A percentile compares a stretch with the other conserved stretches of the same genome.
These are phyloP conservation scores for Megalurothrips usitatus DNA, from an alignment of 2,888 invertebrate species.

Conservation along the genomic window DNA sequence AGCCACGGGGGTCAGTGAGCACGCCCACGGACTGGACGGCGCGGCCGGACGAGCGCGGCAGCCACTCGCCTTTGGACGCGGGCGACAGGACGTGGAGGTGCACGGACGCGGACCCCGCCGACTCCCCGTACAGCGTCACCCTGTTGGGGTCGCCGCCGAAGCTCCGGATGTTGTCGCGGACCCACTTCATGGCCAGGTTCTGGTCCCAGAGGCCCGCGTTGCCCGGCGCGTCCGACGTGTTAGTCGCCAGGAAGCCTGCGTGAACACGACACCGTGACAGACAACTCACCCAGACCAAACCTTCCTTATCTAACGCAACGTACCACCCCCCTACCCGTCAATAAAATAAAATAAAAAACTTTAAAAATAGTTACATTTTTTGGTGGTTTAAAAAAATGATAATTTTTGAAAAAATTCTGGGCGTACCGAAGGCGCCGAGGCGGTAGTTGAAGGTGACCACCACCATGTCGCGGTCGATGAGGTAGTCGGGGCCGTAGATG, in stretches of 20 bases:
- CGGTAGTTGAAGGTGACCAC: slow-evolving; percentile 62
- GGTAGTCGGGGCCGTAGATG: slow-evolving; percentile 58
- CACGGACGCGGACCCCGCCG: slow-evolving; percentile 50
- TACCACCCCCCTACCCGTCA: no score
- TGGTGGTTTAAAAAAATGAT: no score
- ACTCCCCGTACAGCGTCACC: slow-evolving; percentile 51
- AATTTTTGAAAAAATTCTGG: no score
- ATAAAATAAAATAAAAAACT: no score
- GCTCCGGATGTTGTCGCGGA: slow-evolving; percentile 47
- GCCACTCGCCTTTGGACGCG: slow-evolving; percentile 43
- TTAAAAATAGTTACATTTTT: no score
- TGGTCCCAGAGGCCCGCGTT: slow-evolving; percentile 51
- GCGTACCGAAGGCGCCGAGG: slow-evolving; percentile 48
- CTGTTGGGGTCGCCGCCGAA: slow-evolving; percentile 52
- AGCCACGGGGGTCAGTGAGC: no score
- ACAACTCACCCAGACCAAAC: no score
- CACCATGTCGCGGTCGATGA: slow-evolving; percentile 58
- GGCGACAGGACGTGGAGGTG: slow-evolving; percentile 52
- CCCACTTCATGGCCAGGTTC: slow-evolving; percentile 50
- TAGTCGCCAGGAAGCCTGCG: slow-evolving; percentile 46
- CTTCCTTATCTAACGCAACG: no score
- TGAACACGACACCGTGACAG: no score
- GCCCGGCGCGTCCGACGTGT: slow-evolving; percentile 50
- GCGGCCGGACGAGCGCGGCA: no score
- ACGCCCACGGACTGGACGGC: no score